Evolutionary conservation across 2,888 invertebrate species (phyloP).

Genomic region (Perizoma flavofasciatum): DNA sequence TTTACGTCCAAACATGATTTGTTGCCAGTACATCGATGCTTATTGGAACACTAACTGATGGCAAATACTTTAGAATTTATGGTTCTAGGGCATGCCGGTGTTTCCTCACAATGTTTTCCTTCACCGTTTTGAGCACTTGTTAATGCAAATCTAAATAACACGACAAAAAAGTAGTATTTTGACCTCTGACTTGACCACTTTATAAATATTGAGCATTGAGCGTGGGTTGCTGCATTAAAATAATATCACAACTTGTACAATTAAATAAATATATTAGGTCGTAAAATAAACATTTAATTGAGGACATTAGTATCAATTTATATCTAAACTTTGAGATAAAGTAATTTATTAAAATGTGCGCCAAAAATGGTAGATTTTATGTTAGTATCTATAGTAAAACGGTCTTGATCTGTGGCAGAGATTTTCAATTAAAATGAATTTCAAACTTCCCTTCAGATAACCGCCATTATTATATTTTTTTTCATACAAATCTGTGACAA

Average conservation of each 20-base stretch:
- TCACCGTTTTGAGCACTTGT: too few relatives aligned
- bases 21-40: not conserved
- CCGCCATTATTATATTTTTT: too few relatives aligned
- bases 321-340: constrained; percentile 18
- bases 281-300: constrained; percentile 31
- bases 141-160: too few relatives aligned
- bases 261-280: constrained; percentile 27
- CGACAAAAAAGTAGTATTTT: not conserved
- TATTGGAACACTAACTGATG: not conserved
- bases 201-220: constrained; percentile 16
- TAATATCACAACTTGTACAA: constrained; percentile 25
- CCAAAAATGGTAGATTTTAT: constrained; percentile 5
- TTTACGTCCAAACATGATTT: not conserved
- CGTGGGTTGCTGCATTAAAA: constrained; percentile 31
- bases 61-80: too few relatives aligned
- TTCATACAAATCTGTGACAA: too few relatives aligned
- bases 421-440: not conserved
- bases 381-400: not conserved
- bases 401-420: not conserved
- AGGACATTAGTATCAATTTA: constrained; percentile 16
- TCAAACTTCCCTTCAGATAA: too few relatives aligned
- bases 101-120: too few relatives aligned
- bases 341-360: constrained; percentile 15
- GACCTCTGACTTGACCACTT: constrained; percentile 20
- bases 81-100: too few relatives aligned